Conservation (phyloP, 2,888 invertebrate genomes). For the Drosophila colorata region DNA sequence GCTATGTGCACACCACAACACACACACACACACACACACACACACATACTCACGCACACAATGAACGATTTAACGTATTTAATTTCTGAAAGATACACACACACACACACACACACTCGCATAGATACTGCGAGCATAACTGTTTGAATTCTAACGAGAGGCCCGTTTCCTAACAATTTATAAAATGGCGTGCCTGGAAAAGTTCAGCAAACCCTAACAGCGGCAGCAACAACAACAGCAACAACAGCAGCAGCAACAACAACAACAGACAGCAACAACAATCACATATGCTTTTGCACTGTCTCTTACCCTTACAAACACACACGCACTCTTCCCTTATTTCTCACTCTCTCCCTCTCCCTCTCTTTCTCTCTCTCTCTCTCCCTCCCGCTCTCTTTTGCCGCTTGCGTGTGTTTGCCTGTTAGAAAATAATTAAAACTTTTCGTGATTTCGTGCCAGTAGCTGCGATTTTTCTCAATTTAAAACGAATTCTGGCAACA, state of each 20-base stretch:
- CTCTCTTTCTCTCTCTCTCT: not conserved
- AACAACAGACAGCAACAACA: conserved; percentile 7
- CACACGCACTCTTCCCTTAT: not conserved
- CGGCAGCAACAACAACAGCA: conserved; percentile 19
- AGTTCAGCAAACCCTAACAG: conserved; percentile 58
- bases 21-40: conserved; percentile 16
- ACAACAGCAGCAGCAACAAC: conserved; percentile 21
- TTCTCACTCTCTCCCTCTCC: not conserved
- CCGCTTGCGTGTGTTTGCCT: conserved; percentile 69
- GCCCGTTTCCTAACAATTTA: conserved; percentile 13
- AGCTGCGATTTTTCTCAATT: conserved; percentile 77
- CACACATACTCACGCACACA: conserved; percentile 14
- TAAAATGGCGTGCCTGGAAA: conserved; percentile 55
- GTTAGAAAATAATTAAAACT: conserved; percentile 79
- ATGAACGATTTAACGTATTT: conserved; percentile 74
- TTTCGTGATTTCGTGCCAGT: conserved; percentile 79
- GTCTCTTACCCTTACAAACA: conserved; percentile 18
- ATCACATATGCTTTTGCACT: conserved; percentile 15
- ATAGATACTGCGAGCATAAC: conserved; percentile 14
- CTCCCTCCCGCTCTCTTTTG: not conserved
- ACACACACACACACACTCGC: conserved; percentile 11
- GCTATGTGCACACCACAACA: conserved; percentile 42
- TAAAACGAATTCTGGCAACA: conserved; percentile 71
- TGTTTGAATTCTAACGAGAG: conserved; percentile 20
- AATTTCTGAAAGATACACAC: conserved; percentile 51